These are phyloP conservation scores for Ophioninae sp. DNA, from an alignment of 2,888 invertebrate genomes.

Conservation along the genomic window DNA sequence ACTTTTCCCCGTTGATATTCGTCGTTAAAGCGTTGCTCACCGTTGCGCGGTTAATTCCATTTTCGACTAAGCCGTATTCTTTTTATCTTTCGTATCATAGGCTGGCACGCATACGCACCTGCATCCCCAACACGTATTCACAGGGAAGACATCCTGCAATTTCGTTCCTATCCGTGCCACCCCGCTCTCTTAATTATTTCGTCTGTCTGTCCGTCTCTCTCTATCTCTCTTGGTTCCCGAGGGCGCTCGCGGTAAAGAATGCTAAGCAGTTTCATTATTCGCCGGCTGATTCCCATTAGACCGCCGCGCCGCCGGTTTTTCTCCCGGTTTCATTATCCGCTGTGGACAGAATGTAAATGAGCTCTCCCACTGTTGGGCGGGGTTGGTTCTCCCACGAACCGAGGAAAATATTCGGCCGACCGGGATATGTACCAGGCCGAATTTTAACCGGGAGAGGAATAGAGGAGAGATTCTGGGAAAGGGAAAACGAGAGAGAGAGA, in stretches of 20 bases:
- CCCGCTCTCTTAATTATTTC: constrained; percentile 76
- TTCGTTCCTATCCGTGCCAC: constrained; percentile 48
- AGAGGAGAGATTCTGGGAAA: constrained; percentile 24
- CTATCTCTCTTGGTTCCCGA: constrained; percentile 48
- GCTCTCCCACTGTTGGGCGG: constrained; percentile 64
- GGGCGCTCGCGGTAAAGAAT: constrained; percentile 74
- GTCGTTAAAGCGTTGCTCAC: constrained; percentile 56
- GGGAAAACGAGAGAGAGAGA: background rate
- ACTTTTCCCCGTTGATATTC: constrained; percentile 47
- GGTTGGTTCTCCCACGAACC: constrained; percentile 58
- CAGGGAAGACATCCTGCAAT: constrained; percentile 52
- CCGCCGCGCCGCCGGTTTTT: constrained; percentile 78
- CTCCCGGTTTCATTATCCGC: constrained; percentile 78
- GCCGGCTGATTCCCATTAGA: constrained; percentile 79
- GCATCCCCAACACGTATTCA: constrained; percentile 5
- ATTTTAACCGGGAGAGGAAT: constrained; percentile 45
- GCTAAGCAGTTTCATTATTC: constrained; percentile 80
- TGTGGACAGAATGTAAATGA: constrained; percentile 79
- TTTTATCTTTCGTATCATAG: constrained; percentile 44
- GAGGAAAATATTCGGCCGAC: constrained; percentile 69
- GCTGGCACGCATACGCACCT: background rate
- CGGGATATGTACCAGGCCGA: constrained; percentile 49
- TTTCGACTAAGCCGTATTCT: constrained; percentile 55
- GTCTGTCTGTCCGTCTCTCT: constrained; percentile 65
- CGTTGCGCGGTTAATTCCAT: constrained; percentile 56